Base-by-base conservation (phyloP, 2,113 vertebrate species). In the Ceyx margarethae region DNA sequence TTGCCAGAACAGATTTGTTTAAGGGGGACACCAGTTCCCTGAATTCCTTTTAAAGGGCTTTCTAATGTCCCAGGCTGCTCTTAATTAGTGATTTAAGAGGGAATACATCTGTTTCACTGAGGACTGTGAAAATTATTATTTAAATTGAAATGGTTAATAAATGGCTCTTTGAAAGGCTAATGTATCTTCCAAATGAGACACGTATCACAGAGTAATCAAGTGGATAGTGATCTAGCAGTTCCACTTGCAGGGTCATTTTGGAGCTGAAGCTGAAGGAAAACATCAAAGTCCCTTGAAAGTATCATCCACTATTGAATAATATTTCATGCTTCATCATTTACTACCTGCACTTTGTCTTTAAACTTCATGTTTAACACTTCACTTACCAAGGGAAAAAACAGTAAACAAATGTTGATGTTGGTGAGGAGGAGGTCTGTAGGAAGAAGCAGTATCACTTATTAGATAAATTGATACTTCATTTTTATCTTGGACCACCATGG, bases 51-150 rank as follows among this genome's bases (percentile, higher is more conserved):
- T 91, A 94, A 94, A 92, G 85, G 87, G 81, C 71, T 97, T 92
- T 95, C 26, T 51, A 91, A 80, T 71, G 71, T 94, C 92, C 87
- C 80, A 80, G 77, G 16, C 66, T 87, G 79, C 88, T 93, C 74
- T 96, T 96, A 96, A 95, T 97, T 96, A 95, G 74, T 93, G 81
- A 95, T 95, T 96, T 94, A 87, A 81, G 81, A 85, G 46, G 21
- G 48, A 84, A 72, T 75, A 85, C 81, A 96, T 96, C 81, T 96
- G 81, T 96, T 96, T 96, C 78, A 89, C 35, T 58, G 79, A 95
- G 72, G 81, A 94, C 48, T 95, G 92, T 89, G 78, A 90, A 95
- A 87, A 91, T 82, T 90, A 92, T 95, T 96, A 95, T 94, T 96
- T 65, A 72, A 90, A 78, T 80, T 33, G 66, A 58, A 89, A 81